These are phyloP conservation scores for Pseudorectes ferrugineus DNA, from an alignment of 2,113 vertebrate genomes.

Conservation along the genomic window DNA sequence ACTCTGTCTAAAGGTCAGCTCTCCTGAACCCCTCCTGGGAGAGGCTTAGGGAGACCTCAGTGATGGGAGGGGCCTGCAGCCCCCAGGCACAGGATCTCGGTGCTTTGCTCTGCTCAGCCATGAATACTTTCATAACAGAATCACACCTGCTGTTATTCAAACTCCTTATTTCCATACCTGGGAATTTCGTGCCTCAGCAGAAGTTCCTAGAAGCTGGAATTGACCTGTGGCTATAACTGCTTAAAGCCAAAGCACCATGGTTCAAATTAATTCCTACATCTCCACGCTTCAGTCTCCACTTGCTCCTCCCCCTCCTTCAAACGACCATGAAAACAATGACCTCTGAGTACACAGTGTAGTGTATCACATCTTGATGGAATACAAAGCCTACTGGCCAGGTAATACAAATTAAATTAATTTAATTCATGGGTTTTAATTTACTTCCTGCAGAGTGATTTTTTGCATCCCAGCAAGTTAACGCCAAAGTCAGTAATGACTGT, in stretches of 20 bases:
- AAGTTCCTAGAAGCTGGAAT: neutral
- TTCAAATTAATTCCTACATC: neutral
- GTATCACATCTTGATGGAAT: neutral
- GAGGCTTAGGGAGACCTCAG: neutral
- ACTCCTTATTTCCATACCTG: neutral
- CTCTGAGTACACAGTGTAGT: neutral
- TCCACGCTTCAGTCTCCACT: neutral
- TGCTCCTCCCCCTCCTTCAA: neutral
- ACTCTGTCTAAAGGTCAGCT: neutral
- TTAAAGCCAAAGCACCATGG: neutral
- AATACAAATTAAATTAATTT: conserved; percentile 6
- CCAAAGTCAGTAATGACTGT: neutral
- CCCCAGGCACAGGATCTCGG: neutral
- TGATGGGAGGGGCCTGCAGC: accelerated
- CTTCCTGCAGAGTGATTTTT: conserved; percentile 9
- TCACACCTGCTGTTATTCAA: neutral
- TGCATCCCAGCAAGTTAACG: neutral
- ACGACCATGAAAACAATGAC: neutral
- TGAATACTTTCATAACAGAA: neutral
- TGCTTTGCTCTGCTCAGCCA: neutral
- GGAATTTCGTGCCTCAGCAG: neutral
- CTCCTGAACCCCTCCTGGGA: neutral
- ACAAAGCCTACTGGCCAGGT: neutral
- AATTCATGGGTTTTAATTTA: conserved; percentile 20
- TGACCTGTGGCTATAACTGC: neutral